A percentile compares a stretch with the other conserved stretches of the same genome.
phyloP scores from a whole-genome alignment of 2,113 vertebrate species.

The Tamias sibiricus region DNA sequence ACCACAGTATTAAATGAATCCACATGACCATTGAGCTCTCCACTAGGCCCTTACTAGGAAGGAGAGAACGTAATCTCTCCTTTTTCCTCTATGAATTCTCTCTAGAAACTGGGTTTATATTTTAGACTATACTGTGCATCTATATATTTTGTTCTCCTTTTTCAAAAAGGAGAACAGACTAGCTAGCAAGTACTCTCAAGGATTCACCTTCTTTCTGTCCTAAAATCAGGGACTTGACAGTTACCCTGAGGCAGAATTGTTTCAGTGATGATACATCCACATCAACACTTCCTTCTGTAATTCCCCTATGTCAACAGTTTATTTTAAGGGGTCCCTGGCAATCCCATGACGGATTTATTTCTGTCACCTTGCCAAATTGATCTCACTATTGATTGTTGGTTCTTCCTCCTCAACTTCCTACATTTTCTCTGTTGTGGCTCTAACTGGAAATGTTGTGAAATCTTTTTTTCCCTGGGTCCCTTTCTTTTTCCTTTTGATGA shows the following conservation, averaged over 20 bases:
- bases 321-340: background rate
- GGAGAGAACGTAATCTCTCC: too few relatives aligned
- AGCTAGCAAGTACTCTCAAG: background rate
- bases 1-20: background rate
- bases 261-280: background rate
- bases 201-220: constrained; percentile 6
- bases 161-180: too few relatives aligned
- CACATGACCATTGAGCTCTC: background rate
- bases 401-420: background rate
- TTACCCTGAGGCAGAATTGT: background rate
- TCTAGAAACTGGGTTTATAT: too few relatives aligned
- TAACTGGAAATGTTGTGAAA: background rate
- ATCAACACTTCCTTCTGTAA: background rate
- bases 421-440: background rate
- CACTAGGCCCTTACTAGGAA: too few relatives aligned
- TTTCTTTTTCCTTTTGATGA: background rate
- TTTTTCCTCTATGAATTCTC: too few relatives aligned
- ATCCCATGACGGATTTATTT: background rate
- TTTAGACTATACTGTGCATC: too few relatives aligned
- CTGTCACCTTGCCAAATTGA: background rate
- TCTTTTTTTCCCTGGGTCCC: background rate
- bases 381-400: background rate
- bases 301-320: background rate
- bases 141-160: too few relatives aligned
- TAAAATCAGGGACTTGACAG: background rate